phyloP scores from a whole-genome alignment of 2,888 invertebrate genomes.

The Phyllotreta cruciferae region DNA sequence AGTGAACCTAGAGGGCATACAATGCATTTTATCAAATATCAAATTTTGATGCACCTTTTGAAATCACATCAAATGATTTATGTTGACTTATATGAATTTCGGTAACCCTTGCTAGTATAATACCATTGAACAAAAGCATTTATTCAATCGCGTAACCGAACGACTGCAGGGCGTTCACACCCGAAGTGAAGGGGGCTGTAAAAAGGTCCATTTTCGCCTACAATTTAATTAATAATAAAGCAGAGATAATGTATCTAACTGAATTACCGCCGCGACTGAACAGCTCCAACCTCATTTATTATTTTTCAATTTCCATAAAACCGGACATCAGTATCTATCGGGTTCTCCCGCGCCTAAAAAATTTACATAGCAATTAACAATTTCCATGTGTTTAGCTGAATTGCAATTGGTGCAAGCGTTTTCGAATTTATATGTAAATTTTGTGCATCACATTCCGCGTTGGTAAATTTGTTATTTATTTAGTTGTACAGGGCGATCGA shows the following conservation, averaged over 20 bases:
- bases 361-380: conserved; percentile 34
- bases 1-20: too few relatives aligned
- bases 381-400: conserved; percentile 21
- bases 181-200: too few relatives aligned
- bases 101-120: too few relatives aligned
- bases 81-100: too few relatives aligned
- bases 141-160: too few relatives aligned
- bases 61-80: too few relatives aligned
- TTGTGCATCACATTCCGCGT: conserved; percentile 31
- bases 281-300: conserved; percentile 21
- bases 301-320: conserved; percentile 27
- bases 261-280: not conserved
- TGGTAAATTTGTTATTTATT: conserved; percentile 30
- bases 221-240: conserved; percentile 13
- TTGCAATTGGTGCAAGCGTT: conserved; percentile 16
- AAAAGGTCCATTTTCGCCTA: too few relatives aligned
- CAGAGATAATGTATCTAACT: conserved; percentile 13
- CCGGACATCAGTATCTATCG: conserved; percentile 14
- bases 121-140: too few relatives aligned
- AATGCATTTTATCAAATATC: too few relatives aligned
- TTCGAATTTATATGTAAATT: conserved; percentile 37
- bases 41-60: too few relatives aligned
- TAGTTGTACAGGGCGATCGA: too few relatives aligned
- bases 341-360: conserved; percentile 18
- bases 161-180: not conserved